phyloP scores from a whole-genome alignment of 2,797 vertebrate genomes.

The Acrossocheilus wenchowensis region DNA sequence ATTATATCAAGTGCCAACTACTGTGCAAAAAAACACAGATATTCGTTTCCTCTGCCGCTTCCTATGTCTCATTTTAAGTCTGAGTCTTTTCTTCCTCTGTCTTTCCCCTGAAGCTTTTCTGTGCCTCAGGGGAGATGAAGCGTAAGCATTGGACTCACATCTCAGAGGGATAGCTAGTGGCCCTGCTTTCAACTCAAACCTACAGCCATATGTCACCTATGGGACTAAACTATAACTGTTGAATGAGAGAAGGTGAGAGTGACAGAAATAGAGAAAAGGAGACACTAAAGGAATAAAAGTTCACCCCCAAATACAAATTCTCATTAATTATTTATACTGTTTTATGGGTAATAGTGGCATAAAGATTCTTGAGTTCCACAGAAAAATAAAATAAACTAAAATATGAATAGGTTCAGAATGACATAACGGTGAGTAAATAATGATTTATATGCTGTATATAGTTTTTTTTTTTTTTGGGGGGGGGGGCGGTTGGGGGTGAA shows the following conservation, averaged over 20 bases:
- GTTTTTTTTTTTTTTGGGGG: no score
- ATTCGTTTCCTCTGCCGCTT: conserved; percentile 24
- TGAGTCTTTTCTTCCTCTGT: conserved; percentile 28
- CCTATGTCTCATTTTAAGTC: background rate
- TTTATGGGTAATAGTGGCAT: background rate
- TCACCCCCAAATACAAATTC: background rate
- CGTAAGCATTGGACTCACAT: conserved; percentile 36
- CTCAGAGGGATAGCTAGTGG: conserved; percentile 40
- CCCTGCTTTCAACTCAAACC: conserved; percentile 40
- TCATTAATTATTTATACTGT: background rate
- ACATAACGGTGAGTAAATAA: background rate
- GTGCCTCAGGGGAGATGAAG: conserved; percentile 26
- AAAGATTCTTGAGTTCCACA: background rate
- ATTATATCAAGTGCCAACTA: conserved; percentile 21
- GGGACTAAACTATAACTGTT: conserved; percentile 20
- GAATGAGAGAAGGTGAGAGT: conserved; percentile 9
- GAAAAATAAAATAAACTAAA: background rate
- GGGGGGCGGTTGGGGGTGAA: no score
- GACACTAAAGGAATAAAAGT: background rate
- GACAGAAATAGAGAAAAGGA: background rate
- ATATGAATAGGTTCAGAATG: background rate
- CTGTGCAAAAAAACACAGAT: conserved; percentile 17
- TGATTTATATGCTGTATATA: no score
- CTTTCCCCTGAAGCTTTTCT: conserved; percentile 35
- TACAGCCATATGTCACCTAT: conserved; percentile 40